Conservation (phyloP, 2,113 vertebrate genomes). For the Lepisosteus osseus region DNA sequence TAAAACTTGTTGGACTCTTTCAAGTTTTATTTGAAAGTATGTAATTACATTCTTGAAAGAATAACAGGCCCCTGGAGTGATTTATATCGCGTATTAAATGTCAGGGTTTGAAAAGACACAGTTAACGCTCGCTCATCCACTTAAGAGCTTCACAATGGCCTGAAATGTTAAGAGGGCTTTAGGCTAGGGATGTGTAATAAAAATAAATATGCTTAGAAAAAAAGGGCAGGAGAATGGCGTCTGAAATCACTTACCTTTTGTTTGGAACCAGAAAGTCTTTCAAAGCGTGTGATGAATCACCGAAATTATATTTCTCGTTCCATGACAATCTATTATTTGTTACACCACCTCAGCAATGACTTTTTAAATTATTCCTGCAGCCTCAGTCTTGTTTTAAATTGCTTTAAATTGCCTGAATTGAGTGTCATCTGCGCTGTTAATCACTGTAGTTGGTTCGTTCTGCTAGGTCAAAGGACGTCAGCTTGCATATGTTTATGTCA, state of each 20-base stretch:
- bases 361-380: too few relatives aligned
- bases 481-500: too few relatives aligned
- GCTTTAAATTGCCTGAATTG: too few relatives aligned
- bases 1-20: constrained; percentile 97
- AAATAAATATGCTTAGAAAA: constrained; percentile 34
- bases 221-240: not conserved
- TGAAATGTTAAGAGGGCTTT: constrained; percentile 38
- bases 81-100: constrained; percentile 96
- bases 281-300: not conserved
- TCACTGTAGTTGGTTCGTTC: too few relatives aligned
- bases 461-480: too few relatives aligned
- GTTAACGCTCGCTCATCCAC: constrained; percentile 66
- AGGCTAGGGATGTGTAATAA: constrained; percentile 27
- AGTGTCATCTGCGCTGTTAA: too few relatives aligned
- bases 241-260: not conserved
- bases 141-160: constrained; percentile 46
- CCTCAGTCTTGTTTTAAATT: too few relatives aligned
- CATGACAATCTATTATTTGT: not conserved
- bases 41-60: constrained; percentile 99
- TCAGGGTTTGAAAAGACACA: constrained; percentile 86
- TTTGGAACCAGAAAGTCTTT: not conserved
- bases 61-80: constrained; percentile 87
- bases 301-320: not conserved
- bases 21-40: constrained; percentile 99
- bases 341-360: too few relatives aligned